Evolutionary conservation across 1,140 invertebrate species (phyloP), one percentile per base, ranked within the genome.

Genomic region (Littorina saxatilis): DNA sequence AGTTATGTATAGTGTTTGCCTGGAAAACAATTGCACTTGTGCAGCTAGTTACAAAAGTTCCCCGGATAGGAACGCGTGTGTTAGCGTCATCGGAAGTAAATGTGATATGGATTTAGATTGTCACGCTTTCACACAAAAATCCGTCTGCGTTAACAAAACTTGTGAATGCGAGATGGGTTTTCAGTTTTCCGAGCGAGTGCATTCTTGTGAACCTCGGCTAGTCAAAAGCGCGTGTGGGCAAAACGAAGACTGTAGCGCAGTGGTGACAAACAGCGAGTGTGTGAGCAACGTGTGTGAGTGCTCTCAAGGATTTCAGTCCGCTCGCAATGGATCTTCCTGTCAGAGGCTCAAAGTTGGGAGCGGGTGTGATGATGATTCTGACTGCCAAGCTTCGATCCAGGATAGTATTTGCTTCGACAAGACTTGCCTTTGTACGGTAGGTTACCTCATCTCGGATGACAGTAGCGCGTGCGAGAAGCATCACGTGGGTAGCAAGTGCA

Each of bases 401-500:
- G 40, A 35, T 9, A 82, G 82, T 63, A 20, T 27, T 15, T 85
- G 84, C 40, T 37, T 50, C 52, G 75, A 83, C 43, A 61, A 66
- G 3, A 50, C 58, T n/a, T 85, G 84, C 50, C 17, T 39, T 20
- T 85, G 84, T 55, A 55, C 47, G 43, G 17, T 52, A 9, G 84
- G 84, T 17, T 83, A 72, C 43, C 11, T 58, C 29, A 47, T 39
- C 0, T 32, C 68, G 40, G n/a, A 29, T 1, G n/a, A 43, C 47
- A 52, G 77, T 37, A 80, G 40, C 5, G 20, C n/a, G 13, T 84
- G 83, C 55, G 20, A 1, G 1, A n/a, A 32, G 20, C 52, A 77
- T 27, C 63, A 66, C 20, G 72, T 84, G 27, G 80, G 80, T 9
- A 83, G 84, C 63, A 11, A 9, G 7, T 86, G 85, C 78, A 15